Evolutionary conservation across 2,113 vertebrate species (phyloP).

Genomic region (Strix uralensis): DNA sequence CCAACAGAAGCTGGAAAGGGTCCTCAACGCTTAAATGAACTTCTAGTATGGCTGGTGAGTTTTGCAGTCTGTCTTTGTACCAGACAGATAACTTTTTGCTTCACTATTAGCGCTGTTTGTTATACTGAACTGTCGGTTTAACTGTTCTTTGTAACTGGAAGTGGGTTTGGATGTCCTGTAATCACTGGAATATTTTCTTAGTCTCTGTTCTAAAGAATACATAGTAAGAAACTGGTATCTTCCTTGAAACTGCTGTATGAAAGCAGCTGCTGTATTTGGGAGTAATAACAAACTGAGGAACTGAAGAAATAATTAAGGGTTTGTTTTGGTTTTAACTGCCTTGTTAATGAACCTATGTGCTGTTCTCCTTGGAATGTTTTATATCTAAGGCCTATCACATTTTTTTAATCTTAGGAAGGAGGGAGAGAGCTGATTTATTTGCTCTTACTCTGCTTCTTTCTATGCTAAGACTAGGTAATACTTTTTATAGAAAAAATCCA

Average conservation of each 20-base stretch:
- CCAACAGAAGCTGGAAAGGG: not conserved
- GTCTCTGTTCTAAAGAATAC: not conserved
- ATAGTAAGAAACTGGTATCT: not conserved
- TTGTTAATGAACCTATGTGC: not conserved
- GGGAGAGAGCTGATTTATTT: not conserved
- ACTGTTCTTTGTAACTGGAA: not conserved
- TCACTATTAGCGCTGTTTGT: not conserved
- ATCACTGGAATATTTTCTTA: not conserved
- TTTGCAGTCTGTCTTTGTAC: fast-evolving
- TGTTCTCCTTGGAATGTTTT: not conserved
- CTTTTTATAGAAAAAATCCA: not conserved
- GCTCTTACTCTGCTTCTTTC: not conserved
- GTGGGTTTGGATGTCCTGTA: not conserved
- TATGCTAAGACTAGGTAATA: not conserved
- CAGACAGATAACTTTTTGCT: not conserved
- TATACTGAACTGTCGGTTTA: not conserved
- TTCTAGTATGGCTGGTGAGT: not conserved
- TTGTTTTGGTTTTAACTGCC: not conserved
- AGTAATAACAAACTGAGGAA: not conserved
- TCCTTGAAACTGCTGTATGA: not conserved
- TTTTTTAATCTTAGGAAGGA: not conserved
- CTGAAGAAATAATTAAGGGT: not conserved
- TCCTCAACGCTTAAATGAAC: not conserved
- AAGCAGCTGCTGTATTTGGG: not conserved
- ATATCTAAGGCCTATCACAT: not conserved